Evolutionary conservation across 2,888 invertebrate genomes (phyloP).

Genomic region (Cosmorhoe ocellata): DNA sequence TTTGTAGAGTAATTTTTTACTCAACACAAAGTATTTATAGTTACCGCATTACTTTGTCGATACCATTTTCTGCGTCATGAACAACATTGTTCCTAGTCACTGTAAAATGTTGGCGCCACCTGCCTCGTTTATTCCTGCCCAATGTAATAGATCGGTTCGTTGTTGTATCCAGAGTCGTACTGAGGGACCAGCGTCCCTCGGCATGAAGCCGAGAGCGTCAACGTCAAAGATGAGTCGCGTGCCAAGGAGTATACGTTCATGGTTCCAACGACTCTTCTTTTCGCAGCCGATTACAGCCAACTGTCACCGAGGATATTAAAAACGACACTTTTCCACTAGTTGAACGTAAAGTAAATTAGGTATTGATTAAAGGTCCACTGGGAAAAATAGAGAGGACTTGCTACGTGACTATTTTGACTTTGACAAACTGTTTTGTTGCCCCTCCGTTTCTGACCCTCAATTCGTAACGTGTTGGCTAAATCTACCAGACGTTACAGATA

Average conservation of each 20-base stretch:
- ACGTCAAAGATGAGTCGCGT: not conserved
- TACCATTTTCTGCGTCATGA: constrained; percentile 10
- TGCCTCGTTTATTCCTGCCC: constrained; percentile 45
- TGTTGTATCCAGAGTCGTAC: constrained; percentile 11
- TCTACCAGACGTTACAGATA: constrained; percentile 18
- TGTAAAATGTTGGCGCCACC: constrained; percentile 51
- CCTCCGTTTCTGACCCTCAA: not conserved
- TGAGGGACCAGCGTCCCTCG: not conserved
- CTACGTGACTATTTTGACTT: not conserved
- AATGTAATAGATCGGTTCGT: constrained; percentile 47
- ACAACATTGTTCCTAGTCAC: constrained; percentile 8
- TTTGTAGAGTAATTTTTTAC: too few species aligned
- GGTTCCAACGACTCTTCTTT: too few species aligned
- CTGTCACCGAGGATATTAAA: too few species aligned
- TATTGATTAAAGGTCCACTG: too few species aligned
- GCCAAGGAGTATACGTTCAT: too few species aligned
- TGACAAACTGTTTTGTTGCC: not conserved
- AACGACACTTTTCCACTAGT: too few species aligned
- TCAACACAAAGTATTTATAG: too few species aligned
- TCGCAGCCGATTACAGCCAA: too few species aligned
- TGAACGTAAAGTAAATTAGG: too few species aligned
- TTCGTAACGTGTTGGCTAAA: not conserved
- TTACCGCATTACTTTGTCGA: too few species aligned
- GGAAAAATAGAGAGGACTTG: too few species aligned
- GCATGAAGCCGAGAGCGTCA: too few species aligned